Evolutionary conservation across 2,888 invertebrate genomes (phyloP), one percentile per base, ranked within the genome.

Genomic region (Hypercompe scribonia): DNA sequence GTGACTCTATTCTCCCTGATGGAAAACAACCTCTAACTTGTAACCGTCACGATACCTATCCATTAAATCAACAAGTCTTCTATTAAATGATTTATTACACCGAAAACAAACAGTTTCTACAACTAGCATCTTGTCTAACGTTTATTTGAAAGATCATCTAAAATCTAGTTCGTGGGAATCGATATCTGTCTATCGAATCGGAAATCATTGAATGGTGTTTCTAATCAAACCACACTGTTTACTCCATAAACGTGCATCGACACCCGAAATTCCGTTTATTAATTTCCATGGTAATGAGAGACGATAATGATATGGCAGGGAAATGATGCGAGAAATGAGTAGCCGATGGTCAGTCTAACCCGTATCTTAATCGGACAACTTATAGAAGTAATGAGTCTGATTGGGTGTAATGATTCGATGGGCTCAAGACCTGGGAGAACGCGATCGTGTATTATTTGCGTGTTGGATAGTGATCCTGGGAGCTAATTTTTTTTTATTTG

Each of bases 351-450:
- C 85, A 85, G 82, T 87, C 28, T 75, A 73, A 81, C 76, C 81
- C 77, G 81, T 90, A 90, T 92, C 89, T 91, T 90, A 91, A 91
- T 91, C 88, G 90, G 74, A 85, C 83, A 87, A 78, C 90, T 90
- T 91, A 93, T 89, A 89, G 90, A 90, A 90, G 88, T 84, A 86
- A 84, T 78, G 88, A 81, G 79, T 69, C n/a, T 78, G 72, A 79
- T 71, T 76, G 73, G 73, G 69, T 70, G 76, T 75, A 76, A 74
- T 71, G 74, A 66, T 74, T 65, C n/a, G 34, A 31, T 61, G 10
- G 0, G 63, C 65, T 24, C 39, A 80, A 81, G 72, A 5, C 5
- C 58, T 13, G 46, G 21, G 66, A 11, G 54, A 11, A 13, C 63
- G 72, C 70, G 70, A 18, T 42, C 54, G 67, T 10, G n/a, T 7